Base-by-base conservation (phyloP, 2,797 vertebrate genomes). In the Eidolon dupreanum region DNA sequence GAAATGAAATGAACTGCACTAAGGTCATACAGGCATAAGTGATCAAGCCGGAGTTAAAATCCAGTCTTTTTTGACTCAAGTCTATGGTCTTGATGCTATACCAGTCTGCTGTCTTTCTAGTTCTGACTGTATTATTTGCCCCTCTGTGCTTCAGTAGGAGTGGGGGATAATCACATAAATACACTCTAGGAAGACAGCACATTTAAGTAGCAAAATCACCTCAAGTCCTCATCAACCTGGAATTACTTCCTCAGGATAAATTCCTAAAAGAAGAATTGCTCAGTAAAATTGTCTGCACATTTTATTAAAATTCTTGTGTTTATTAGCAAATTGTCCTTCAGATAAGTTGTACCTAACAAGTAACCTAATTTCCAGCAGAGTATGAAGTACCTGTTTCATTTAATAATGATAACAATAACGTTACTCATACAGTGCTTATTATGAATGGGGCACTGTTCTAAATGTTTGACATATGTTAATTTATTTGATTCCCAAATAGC, bases 301-400 rank as follows among this genome's bases (percentile, higher is more conserved):
- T 95, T 95, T 81, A 70, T 31, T 63, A 81, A 75, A 41, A n/a
- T 65, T 93, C 83, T 78, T 53, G 12, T 28, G 3, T 81, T 94
- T 65, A 59, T 78, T 88, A 70, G 26, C 55, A 89, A 86, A 82
- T 55, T 90, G 79, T 15, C 63, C 31, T 89, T 94, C 55, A 65
- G 26, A 59, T 94, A 93, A 63, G 0, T 49, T 87, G 6, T 53
- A 38, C 17, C 12, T 75, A 65, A 33, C 17, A 85, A 81, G 59
- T 71, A 77, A 82, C 49, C 71, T 93, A 85, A 88, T 93, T 93
- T 53, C 26, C 33, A 51, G 57, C 17, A 38, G 20, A 91, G 15
- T 63, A 85, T 36, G 33, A 85, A 88, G 28, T 61, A 83, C 38
- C 20, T 70, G 2, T 85, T 85, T 79, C 26, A 28, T 71, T 3